These are phyloP conservation scores for Hymenochirus boettgeri DNA, from an alignment of 2,113 vertebrate genomes.

Conservation along the genomic window DNA sequence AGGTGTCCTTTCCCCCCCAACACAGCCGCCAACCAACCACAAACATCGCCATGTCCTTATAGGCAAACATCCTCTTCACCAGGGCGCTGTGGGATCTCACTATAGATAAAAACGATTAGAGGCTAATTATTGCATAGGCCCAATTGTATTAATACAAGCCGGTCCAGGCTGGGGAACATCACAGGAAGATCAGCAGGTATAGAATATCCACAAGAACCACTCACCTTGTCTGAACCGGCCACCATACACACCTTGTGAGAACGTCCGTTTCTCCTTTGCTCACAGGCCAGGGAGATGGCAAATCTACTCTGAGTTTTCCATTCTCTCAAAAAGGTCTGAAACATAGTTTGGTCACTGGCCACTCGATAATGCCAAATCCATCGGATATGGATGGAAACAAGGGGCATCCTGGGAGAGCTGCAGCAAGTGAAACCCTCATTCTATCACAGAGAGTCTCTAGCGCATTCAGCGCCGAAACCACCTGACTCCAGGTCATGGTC, in stretches of 20 bases:
- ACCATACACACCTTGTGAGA: conserved; percentile 65
- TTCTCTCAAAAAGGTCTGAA: conserved; percentile 82
- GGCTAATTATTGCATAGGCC: background rate
- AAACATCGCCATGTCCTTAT: conserved; percentile 64
- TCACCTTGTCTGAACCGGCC: conserved; percentile 77
- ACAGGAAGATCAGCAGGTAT: too few species aligned
- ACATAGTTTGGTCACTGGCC: conserved; percentile 78
- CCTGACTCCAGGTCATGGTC: conserved; percentile 18
- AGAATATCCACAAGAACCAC: too few species aligned
- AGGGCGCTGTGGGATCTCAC: conserved; percentile 45
- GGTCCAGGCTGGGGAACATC: too few species aligned
- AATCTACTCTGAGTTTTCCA: conserved; percentile 79
- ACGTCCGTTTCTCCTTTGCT: conserved; percentile 56
- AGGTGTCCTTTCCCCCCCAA: conserved; percentile 92
- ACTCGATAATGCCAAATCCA: conserved; percentile 87
- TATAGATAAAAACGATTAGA: conserved; percentile 36
- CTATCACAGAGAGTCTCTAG: conserved; percentile 47
- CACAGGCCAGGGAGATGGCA: conserved; percentile 82
- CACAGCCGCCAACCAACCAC: conserved; percentile 88
- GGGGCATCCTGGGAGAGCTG: conserved; percentile 72
- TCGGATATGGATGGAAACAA: conserved; percentile 59
- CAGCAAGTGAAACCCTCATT: conserved; percentile 63
- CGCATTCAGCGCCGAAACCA: conserved; percentile 31
- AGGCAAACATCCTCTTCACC: conserved; percentile 69
- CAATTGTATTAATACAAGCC: too few species aligned